Conservation (phyloP, 2,888 invertebrate species). For the Lycaena phlaeas region DNA sequence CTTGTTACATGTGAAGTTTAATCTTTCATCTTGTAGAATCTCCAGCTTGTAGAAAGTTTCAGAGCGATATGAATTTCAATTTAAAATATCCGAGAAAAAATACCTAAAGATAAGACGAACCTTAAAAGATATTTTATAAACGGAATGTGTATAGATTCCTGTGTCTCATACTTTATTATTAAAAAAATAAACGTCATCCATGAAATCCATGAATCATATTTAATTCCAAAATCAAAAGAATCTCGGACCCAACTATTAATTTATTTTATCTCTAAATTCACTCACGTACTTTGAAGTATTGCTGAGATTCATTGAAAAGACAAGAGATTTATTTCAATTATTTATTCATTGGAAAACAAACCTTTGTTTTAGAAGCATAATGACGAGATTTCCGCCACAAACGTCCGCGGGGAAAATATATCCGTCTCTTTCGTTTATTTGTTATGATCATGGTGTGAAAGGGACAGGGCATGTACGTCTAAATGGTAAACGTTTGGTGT, state of each 20-base stretch:
- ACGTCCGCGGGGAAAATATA: constrained; percentile 1
- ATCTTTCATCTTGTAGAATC: no score
- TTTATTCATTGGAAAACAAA: constrained; percentile 11
- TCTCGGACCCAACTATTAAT: constrained; percentile 33
- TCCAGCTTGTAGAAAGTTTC: no score
- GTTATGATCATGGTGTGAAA: constrained; percentile 25
- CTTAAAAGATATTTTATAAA: no score
- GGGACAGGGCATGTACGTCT: constrained; percentile 41
- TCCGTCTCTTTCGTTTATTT: constrained; percentile 27
- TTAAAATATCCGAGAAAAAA: no score
- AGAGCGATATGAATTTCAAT: no score
- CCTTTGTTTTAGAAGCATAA: constrained; percentile 1
- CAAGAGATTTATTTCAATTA: constrained; percentile 40
- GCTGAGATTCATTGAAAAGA: constrained; percentile 46
- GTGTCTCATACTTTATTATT: no score
- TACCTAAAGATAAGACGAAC: no score
- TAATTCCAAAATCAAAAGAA: constrained; percentile 15
- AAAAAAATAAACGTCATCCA: no score
- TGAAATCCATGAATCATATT: no score
- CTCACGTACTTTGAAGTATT: constrained; percentile 50
- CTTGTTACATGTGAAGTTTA: no score
- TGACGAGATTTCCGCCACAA: neutral
- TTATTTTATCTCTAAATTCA: constrained; percentile 47
- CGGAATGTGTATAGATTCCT: no score
- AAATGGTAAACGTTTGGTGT: constrained; percentile 66